phyloP scores from a whole-genome alignment of 2,797 vertebrate species.

The Melanotaenia maccullochi region DNA sequence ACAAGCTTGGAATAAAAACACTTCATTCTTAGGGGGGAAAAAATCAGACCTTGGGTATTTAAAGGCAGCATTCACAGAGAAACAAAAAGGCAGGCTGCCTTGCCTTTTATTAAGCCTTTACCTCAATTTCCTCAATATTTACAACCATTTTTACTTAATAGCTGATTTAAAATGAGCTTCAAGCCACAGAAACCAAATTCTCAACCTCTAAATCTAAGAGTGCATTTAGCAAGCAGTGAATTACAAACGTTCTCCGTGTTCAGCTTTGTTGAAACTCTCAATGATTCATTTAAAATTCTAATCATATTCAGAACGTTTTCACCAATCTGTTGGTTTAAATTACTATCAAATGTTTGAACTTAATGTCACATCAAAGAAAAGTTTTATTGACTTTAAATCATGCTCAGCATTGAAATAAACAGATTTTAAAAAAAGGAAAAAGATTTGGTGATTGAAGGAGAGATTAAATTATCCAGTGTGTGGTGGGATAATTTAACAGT shows the following conservation, averaged over 20 bases:
- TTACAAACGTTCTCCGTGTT: background rate
- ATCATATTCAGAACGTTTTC: conserved; percentile 15
- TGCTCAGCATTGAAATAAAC: background rate
- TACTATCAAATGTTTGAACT: background rate
- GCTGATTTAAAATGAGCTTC: conserved; percentile 17
- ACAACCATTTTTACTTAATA: background rate
- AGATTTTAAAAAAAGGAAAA: background rate
- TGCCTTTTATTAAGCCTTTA: background rate
- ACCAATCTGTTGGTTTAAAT: conserved; percentile 10
- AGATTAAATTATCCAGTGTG: background rate
- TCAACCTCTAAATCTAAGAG: conserved; percentile 1
- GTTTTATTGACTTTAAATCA: background rate
- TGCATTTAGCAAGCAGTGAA: background rate
- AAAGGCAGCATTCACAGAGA: conserved; percentile 17
- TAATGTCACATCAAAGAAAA: background rate
- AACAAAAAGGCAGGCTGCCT: conserved; percentile 20
- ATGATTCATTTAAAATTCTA: conserved; percentile 10
- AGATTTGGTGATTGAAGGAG: background rate
- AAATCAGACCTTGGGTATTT: conserved; percentile 41
- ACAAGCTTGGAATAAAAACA: conserved; percentile 46
- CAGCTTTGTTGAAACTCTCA: conserved; percentile 22
- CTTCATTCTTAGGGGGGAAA: conserved; percentile 8
- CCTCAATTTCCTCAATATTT: conserved; percentile 3
- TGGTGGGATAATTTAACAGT: too few relatives aligned
- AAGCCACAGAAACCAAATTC: conserved; percentile 7